Conservation (phyloP, 2,888 invertebrate species). For the Carcina quercana region DNA sequence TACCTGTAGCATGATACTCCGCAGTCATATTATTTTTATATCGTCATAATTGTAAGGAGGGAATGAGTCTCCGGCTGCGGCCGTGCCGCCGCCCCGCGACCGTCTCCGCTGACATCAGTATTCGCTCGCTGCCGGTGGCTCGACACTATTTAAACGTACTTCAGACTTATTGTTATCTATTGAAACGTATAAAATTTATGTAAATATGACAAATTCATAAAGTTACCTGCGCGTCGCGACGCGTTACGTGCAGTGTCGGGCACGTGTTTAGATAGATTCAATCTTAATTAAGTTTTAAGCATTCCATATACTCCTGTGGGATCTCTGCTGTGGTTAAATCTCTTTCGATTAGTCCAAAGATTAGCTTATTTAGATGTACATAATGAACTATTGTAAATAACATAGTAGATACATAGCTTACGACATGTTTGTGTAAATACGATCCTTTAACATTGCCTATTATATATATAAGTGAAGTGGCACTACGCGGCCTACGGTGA, state of each 20-base stretch:
- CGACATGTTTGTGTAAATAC: slow-evolving; percentile 60
- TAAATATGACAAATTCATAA: too few relatives aligned
- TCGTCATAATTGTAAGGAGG: slow-evolving; percentile 28
- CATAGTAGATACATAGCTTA: too few relatives aligned
- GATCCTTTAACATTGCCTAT: too few relatives aligned
- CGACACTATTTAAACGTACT: too few relatives aligned
- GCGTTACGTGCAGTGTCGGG: neutral
- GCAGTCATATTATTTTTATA: slow-evolving; percentile 33
- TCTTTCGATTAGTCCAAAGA: slow-evolving; percentile 59
- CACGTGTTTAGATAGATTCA: slow-evolving; percentile 62
- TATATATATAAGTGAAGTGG: slow-evolving; percentile 17
- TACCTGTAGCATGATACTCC: slow-evolving; percentile 69
- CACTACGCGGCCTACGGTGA: slow-evolving; percentile 46
- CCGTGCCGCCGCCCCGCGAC: too few relatives aligned
- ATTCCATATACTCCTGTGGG: slow-evolving; percentile 70
- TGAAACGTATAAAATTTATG: too few relatives aligned
- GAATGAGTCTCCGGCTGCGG: too few relatives aligned
- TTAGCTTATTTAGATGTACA: slow-evolving; percentile 45
- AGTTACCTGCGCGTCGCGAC: neutral
- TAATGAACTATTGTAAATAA: slow-evolving; percentile 38
- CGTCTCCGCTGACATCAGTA: too few relatives aligned
- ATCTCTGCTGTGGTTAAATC: slow-evolving; percentile 70
- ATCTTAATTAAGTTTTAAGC: slow-evolving; percentile 65
- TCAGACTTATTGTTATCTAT: too few relatives aligned
- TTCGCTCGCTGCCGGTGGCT: too few relatives aligned